Evolutionary conservation across 2,797 vertebrate species (phyloP), one percentile per base, ranked within the genome.

Genomic region (Acrocephalus scirpaceus): DNA sequence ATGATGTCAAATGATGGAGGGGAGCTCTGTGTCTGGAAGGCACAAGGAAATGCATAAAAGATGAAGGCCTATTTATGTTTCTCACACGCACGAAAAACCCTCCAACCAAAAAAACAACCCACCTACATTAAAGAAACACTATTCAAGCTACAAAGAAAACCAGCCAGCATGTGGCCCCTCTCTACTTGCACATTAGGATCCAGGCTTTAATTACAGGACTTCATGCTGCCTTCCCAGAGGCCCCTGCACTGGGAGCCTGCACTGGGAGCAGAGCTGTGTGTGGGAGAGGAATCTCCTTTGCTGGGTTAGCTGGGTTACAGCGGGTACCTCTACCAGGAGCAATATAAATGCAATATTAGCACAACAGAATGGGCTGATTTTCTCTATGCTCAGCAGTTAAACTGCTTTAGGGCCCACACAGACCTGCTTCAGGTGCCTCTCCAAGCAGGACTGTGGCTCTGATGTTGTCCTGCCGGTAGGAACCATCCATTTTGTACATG

Each of bases 21-120:
- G 45, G 40, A 94, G 83, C 69, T 94, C 65, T 66, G 60, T 71
- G 73, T 92, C 71, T 96, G 88, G 71, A 91, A 97, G 78, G 73
- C 91, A 95, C 69, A 93, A 66, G 83, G 29, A 94, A 93, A 96
- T 95, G 75, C 92, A 94, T 94, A 89, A 91, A 95, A 96, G 88
- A 95, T 96, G 70, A 95, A 91, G 90, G 62, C 79, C 91, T 96
- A 96, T 96, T 96, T 97, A 93, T 92, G 93, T 94, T 95, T 93
- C 92, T 93, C 5, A 7, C 82, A 90, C 0, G 2, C 79, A 75
- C 0, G 1, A 91, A 57, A 62, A 66, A 27, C 36, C 36, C 25
- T 3, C 21, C 38, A 62, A 69, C 60, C 14, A 42, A 82, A 88
- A 87, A 88, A 40, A 4, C 80, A 93, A 74, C 80, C 76, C 86